phyloP scores from a whole-genome alignment of 53 echinoderm and acorn worm species.

The Stichopus horrens region DNA sequence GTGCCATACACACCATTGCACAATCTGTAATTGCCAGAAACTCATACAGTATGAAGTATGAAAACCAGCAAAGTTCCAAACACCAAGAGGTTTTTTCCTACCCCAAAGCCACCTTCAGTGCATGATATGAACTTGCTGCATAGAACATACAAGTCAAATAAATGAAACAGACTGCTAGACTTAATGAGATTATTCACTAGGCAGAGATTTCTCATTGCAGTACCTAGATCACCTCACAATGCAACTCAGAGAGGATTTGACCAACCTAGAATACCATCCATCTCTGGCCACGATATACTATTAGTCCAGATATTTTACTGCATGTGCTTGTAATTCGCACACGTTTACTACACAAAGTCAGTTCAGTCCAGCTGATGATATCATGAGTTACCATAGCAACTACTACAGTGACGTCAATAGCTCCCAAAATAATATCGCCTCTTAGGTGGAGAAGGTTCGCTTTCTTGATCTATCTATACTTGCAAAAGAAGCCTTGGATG shows the following conservation, averaged over 20 bases:
- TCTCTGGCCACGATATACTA: constrained; percentile 2
- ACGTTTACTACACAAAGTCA: constrained; percentile 16
- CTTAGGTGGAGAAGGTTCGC: constrained; percentile 58
- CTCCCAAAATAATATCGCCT: constrained; percentile 64
- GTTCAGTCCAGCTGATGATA: constrained; percentile 57
- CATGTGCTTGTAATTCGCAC: constrained; percentile 5
- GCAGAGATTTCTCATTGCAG: too few species aligned
- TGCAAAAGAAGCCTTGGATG: constrained; percentile 28
- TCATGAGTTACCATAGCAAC: constrained; percentile 64
- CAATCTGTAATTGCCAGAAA: too few species aligned
- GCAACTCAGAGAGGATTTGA: neutral
- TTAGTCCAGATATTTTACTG: constrained; percentile 10
- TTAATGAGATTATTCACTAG: too few species aligned
- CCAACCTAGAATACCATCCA: neutral
- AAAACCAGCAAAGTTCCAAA: too few species aligned
- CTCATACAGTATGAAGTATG: too few species aligned
- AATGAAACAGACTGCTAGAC: too few species aligned
- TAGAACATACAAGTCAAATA: too few species aligned
- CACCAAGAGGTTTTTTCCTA: too few species aligned
- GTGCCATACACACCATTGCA: too few species aligned
- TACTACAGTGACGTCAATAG: constrained; percentile 65
- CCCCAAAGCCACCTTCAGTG: too few species aligned
- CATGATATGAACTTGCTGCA: too few species aligned
- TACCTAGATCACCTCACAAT: neutral
- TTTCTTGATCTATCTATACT: constrained; percentile 7